A percentile compares a stretch with the other conserved stretches of the same genome.
Conservation (phyloP, 2,113 vertebrate species). For the Chloropsis cyanopogon region DNA sequence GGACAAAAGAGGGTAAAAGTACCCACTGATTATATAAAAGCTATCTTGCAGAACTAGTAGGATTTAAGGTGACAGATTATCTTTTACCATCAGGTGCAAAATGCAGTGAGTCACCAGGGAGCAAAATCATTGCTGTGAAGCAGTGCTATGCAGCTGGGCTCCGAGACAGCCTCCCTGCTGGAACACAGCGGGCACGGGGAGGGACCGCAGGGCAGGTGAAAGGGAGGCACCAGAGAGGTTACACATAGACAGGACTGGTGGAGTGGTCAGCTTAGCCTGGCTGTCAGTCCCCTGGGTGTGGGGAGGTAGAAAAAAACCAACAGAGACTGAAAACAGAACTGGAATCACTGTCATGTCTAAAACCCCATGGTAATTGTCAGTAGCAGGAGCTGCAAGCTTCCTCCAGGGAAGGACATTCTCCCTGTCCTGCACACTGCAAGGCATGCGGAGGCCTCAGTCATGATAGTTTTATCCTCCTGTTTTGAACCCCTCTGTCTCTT, state of each 20-base stretch:
- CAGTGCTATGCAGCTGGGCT: slow-evolving; percentile 2
- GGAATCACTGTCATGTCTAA: neutral
- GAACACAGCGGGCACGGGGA: rapidly evolving
- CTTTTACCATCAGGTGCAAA: slow-evolving; percentile 24
- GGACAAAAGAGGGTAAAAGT: slow-evolving; percentile 37
- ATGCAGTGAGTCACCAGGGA: slow-evolving; percentile 10
- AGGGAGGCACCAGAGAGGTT: neutral
- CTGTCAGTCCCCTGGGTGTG: neutral
- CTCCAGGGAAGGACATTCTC: neutral
- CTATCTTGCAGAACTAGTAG: slow-evolving; percentile 20
- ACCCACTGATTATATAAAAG: slow-evolving; percentile 34
- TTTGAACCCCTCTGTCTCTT: neutral
- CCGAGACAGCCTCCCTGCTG: neutral
- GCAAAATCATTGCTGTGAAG: neutral
- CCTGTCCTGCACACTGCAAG: neutral
- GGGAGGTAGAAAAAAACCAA: neutral
- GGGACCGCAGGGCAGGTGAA: neutral
- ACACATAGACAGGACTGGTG: rapidly evolving
- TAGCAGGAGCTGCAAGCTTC: neutral
- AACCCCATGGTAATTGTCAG: neutral
- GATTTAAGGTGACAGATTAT: slow-evolving; percentile 36
- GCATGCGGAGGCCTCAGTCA: neutral
- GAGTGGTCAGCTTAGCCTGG: neutral
- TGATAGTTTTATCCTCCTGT: neutral
- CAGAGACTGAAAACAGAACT: neutral